Percentiles rank a stretch among this genome's conserved stretches.
Conservation (phyloP, 2,888 invertebrate species). For the Cephus sareptanus region DNA sequence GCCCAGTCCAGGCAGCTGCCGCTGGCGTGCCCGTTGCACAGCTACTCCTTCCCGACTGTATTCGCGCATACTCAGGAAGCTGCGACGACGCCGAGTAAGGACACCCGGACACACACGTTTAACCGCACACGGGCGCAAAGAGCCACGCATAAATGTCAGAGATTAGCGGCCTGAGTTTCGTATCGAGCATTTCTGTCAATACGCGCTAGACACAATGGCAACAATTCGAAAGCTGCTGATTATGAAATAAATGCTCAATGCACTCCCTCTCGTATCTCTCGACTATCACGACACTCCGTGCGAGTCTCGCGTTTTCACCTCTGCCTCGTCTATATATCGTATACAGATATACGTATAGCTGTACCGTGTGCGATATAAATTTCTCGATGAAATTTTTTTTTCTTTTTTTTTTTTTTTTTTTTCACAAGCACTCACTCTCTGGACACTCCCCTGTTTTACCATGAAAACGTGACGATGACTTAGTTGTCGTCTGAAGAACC, state of each 20-base stretch:
- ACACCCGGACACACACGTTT: constrained; percentile 20
- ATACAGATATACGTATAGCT: neutral
- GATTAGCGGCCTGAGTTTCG: constrained; percentile 57
- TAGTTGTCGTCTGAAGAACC: neutral
- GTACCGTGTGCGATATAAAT: neutral
- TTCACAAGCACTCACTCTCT: neutral
- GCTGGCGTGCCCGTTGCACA: constrained; percentile 41
- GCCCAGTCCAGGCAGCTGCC: neutral
- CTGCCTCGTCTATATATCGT: neutral
- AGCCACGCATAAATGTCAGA: constrained; percentile 59
- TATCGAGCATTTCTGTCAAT: constrained; percentile 63
- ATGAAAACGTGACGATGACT: neutral
- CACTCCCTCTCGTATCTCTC: neutral
- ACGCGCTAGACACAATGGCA: constrained; percentile 53
- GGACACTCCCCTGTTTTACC: neutral
- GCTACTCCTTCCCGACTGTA: constrained; percentile 27
- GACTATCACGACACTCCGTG: constrained; percentile 29
- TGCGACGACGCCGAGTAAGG: constrained; percentile 19
- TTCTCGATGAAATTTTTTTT: neutral
- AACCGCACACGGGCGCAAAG: constrained; percentile 27
- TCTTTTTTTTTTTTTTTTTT: neutral
- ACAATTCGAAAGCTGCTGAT: constrained; percentile 61
- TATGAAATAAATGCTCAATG: constrained; percentile 56
- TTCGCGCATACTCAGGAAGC: constrained; percentile 22
- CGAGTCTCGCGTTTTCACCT: neutral